These are phyloP conservation scores for Cerastoderma edule DNA, from an alignment of 2,888 invertebrate genomes.

Conservation along the genomic window DNA sequence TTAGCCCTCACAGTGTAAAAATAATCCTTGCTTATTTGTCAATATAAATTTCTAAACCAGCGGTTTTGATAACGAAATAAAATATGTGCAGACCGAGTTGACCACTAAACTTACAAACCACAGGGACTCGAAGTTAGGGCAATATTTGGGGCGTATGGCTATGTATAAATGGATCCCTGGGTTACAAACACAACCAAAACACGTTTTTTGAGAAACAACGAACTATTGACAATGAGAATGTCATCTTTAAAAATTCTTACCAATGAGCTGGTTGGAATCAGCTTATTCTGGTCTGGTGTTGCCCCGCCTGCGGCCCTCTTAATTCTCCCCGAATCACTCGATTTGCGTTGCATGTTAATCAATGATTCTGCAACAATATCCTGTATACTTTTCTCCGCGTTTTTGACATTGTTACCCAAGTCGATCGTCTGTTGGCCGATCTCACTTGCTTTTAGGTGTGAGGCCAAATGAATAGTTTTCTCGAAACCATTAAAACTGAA, in stretches of 20 bases:
- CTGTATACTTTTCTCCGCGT: slow-evolving; percentile 28
- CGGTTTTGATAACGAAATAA: no score
- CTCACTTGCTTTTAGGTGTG: slow-evolving; percentile 26
- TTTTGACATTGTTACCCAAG: slow-evolving; percentile 2
- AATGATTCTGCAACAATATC: slow-evolving; percentile 27
- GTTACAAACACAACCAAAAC: background rate
- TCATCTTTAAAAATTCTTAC: slow-evolving; percentile 24
- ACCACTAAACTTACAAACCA: slow-evolving; percentile 12
- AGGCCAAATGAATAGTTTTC: slow-evolving; percentile 41
- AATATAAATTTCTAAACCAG: no score
- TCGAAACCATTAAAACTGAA: slow-evolving; percentile 24
- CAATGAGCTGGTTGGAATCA: slow-evolving; percentile 27
- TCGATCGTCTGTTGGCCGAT: slow-evolving; percentile 10
- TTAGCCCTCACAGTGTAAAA: no score
- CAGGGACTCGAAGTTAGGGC: background rate
- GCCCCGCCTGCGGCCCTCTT: slow-evolving; percentile 5
- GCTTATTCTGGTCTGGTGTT: background rate
- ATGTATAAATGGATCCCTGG: background rate
- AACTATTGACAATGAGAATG: background rate
- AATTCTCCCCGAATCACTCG: background rate
- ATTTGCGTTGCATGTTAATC: slow-evolving; percentile 13
- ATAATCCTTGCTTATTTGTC: no score
- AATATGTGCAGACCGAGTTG: slow-evolving; percentile 15
- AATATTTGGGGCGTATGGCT: background rate
- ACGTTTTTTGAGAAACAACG: background rate